A percentile compares a stretch with the other conserved stretches of the same genome.
These are phyloP conservation scores for Ceuthmochares aereus DNA, from an alignment of 2,113 vertebrate species.

Conservation along the genomic window DNA sequence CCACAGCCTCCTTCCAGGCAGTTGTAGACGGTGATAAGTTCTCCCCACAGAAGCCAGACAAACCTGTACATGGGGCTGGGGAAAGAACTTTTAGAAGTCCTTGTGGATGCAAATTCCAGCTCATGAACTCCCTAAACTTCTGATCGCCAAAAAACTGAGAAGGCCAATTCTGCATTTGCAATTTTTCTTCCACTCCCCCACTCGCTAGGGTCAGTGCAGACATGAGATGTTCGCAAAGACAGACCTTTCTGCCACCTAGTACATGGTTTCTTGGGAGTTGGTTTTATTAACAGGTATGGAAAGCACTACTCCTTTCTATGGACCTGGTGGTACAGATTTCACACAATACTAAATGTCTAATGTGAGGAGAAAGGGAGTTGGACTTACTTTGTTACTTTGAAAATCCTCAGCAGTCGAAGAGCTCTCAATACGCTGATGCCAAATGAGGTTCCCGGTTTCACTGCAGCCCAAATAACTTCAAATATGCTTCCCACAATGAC, in stretches of 20 bases:
- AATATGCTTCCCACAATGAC: constrained; percentile 97
- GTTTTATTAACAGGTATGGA: rapidly evolving
- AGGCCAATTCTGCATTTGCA: neutral
- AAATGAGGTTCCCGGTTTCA: constrained; percentile 93
- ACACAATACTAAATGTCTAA: rapidly evolving
- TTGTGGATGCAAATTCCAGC: neutral
- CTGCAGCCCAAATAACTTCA: constrained; percentile 94
- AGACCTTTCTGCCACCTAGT: neutral
- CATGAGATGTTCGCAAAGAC: no score
- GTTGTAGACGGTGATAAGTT: no score
- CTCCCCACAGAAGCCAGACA: neutral
- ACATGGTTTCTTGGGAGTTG: rapidly evolving
- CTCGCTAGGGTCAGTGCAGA: neutral
- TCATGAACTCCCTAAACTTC: neutral
- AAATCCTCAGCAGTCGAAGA: constrained; percentile 90
- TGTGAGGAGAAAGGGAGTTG: neutral
- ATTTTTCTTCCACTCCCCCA: neutral
- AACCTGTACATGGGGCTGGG: rapidly evolving
- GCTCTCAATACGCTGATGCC: constrained; percentile 95
- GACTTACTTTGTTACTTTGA: constrained; percentile 97
- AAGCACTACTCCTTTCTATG: neutral
- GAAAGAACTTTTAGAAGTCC: neutral
- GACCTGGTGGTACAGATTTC: neutral
- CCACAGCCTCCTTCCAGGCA: no score
- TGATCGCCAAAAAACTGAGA: neutral